phyloP scores from a whole-genome alignment of 2,888 invertebrate species.

The Proisotoma minuta region DNA sequence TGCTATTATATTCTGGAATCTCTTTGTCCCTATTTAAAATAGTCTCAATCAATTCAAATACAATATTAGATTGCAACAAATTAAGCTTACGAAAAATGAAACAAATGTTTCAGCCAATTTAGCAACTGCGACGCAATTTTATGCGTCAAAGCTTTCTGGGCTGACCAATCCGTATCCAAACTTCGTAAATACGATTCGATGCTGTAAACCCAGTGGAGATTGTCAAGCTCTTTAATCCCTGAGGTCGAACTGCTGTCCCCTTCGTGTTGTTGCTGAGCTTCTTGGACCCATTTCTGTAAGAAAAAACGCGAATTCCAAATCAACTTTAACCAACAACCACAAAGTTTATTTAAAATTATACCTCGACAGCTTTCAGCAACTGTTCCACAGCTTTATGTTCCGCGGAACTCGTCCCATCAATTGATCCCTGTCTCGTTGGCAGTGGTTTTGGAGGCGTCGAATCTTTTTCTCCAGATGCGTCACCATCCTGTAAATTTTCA shows the following conservation, averaged over 20 bases:
- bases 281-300: constrained; percentile 34
- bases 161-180: constrained; percentile 41
- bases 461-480: constrained; percentile 18
- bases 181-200: constrained; percentile 46
- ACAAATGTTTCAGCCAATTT: constrained; percentile 44
- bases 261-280: constrained; percentile 32
- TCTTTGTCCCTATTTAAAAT: constrained; percentile 1
- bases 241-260: constrained; percentile 13
- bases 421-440: no score
- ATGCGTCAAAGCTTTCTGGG: constrained; percentile 41
- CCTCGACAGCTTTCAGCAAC: constrained; percentile 37
- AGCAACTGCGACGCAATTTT: constrained; percentile 39
- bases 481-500: not conserved
- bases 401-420: constrained; percentile 18
- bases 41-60: not conserved
- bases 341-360: no score
- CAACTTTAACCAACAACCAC: no score
- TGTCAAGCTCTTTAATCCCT: constrained; percentile 17
- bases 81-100: constrained; percentile 40
- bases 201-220: constrained; percentile 45
- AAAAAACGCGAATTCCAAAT: no score
- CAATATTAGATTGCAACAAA: not conserved
- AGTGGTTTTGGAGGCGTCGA: no score
- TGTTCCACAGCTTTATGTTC: constrained; percentile 38
- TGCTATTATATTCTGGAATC: constrained; percentile 34